Percentiles rank a stretch among this genome's conserved stretches.
Evolutionary conservation across 2,888 invertebrate species (phyloP).

Genomic region (Idaea aversata): DNA sequence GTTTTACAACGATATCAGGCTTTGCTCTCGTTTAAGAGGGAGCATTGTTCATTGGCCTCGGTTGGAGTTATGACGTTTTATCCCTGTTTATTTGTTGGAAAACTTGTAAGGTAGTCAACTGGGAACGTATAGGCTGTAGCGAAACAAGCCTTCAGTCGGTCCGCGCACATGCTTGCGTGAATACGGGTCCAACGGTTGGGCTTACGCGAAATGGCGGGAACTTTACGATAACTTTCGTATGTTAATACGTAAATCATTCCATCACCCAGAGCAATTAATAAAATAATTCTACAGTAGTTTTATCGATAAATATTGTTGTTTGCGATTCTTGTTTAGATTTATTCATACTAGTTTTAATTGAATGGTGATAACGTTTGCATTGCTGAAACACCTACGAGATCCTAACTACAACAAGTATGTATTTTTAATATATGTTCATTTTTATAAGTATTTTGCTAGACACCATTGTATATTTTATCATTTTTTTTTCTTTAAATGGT

Average conservation of each 20-base stretch:
- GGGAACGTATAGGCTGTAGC: constrained; percentile 62
- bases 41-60: neutral
- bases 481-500: neutral
- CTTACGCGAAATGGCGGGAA: constrained; percentile 61
- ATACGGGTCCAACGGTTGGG: constrained; percentile 45
- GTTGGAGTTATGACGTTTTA: constrained; percentile 31
- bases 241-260: constrained; percentile 38
- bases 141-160: constrained; percentile 68
- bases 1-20: neutral
- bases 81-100: constrained; percentile 36
- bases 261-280: constrained; percentile 9
- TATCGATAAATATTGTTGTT: neutral
- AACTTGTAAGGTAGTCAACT: constrained; percentile 73
- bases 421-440: neutral
- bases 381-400: neutral
- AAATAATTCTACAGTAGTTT: constrained; percentile 4
- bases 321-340: neutral
- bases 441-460: neutral
- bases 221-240: constrained; percentile 66
- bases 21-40: neutral
- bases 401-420: constrained; percentile 10
- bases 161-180: constrained; percentile 67
- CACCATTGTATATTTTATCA: neutral
- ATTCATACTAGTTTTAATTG: neutral
- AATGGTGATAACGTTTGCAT: neutral